Evolutionary conservation across 2,888 invertebrate genomes (phyloP).

Genomic region (Andrena dorsata): DNA sequence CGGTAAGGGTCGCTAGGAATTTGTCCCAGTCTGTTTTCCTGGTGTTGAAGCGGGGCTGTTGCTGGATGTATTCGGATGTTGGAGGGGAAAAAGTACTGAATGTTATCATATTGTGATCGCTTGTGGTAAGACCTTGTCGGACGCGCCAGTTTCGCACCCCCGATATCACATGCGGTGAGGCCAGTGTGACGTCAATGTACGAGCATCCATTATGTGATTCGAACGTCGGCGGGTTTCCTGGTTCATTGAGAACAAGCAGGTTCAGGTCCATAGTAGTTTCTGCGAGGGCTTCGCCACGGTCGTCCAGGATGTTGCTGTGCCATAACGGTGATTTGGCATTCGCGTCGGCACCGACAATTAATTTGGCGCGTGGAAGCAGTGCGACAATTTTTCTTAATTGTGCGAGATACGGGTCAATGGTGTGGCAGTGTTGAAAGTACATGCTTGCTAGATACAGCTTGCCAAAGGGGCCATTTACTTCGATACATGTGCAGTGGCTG

Average conservation of each 20-base stretch:
- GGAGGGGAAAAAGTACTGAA: background rate
- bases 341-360: background rate
- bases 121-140: background rate
- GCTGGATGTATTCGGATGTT: no score
- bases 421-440: background rate
- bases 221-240: background rate
- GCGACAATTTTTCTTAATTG: background rate
- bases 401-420: background rate
- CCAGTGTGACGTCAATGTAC: constrained; percentile 2
- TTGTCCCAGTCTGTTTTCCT: no score
- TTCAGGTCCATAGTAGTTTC: background rate
- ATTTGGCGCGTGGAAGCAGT: background rate
- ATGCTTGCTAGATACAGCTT: background rate
- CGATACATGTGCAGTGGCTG: constrained; percentile 5
- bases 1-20: no score
- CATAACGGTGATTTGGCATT: constrained; percentile 3
- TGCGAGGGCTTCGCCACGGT: background rate
- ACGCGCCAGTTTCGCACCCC: background rate
- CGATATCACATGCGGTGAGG: accelerated
- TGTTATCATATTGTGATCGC: constrained; percentile 1
- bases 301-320: background rate
- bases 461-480: background rate
- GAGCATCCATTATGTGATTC: background rate
- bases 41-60: no score
- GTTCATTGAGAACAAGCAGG: background rate